These are phyloP conservation scores for Tribolium madens DNA, from an alignment of 1,140 invertebrate genomes.

Conservation along the genomic window DNA sequence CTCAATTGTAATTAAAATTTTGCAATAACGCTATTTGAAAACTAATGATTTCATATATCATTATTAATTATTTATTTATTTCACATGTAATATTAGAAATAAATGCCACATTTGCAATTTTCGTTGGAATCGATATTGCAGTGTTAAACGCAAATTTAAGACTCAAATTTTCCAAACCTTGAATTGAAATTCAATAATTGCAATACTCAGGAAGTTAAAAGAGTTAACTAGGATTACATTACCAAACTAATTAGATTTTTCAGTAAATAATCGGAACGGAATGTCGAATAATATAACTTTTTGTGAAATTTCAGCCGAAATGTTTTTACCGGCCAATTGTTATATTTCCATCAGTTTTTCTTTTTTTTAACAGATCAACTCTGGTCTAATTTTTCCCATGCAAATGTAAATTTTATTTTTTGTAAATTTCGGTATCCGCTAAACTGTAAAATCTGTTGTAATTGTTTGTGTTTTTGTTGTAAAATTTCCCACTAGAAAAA, in stretches of 20 bases:
- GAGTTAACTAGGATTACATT: too few species aligned
- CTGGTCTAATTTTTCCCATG: too few species aligned
- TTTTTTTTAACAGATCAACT: not conserved
- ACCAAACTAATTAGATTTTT: not conserved
- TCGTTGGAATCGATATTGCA: not conserved
- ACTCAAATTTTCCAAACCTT: not conserved
- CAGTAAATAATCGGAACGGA: not conserved
- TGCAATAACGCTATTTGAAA: not conserved
- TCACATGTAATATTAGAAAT: not conserved
- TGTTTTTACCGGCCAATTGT: too few species aligned
- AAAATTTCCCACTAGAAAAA: not conserved
- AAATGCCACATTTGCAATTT: not conserved
- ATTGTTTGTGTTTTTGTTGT: not conserved
- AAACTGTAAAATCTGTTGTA: not conserved
- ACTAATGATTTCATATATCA: constrained; percentile 15
- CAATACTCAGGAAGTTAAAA: constrained; percentile 3
- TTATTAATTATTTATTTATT: not conserved
- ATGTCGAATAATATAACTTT: not conserved
- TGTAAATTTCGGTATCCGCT: not conserved
- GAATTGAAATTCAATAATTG: not conserved
- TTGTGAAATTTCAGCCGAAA: not conserved
- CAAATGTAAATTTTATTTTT: not conserved
- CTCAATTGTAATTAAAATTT: constrained; percentile 16
- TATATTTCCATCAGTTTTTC: not conserved
- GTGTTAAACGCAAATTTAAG: not conserved